Base-by-base conservation (phyloP, 2,113 vertebrate species). In the Phyllostomus hastatus region DNA sequence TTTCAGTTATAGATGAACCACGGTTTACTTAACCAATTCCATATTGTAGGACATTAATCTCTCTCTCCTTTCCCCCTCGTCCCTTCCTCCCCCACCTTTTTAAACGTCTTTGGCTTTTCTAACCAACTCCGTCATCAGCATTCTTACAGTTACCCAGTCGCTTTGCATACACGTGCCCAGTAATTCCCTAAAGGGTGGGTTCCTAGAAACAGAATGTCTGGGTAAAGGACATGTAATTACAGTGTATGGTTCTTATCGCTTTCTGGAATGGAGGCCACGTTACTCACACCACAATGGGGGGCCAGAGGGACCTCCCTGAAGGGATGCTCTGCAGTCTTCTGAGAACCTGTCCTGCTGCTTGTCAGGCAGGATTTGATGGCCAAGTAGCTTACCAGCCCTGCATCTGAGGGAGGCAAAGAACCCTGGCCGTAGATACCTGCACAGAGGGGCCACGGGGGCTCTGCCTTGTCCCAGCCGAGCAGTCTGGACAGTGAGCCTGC, bases 1-100 rank as follows among this genome's bases (percentile, higher is more conserved):
- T 90, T 96, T 97, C 52, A 75, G 91, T 90, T 97, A 69, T 94
- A 96, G 90, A 79, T 52, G 67, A 93, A 31, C 85, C 26, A 57
- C 19, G 19, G 59, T 92, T 94, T 97, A 81, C 84, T 90, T 95
- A 92, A 90, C 96, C 64, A 94, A 73, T 95, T 91, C 46, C 41
- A 84, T 81, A 90, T 80, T 84, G 41, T 76, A 66, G 33, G 17
- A 54, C 94, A 95, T 91, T 83, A 70, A 85, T 70, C n/a, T 67
- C 24, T 41, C 48, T 76, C 8, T 61, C n/a, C 22, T 83, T n/a
- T 5, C n/a, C 73, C 20, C 12, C 10, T 72, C 22, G 7, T 26
- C 35, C 48, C 19, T 46, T 11, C 46, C 20, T 11, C 33, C 10
- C 20, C 3, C 43, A 5, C 1, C 19, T 70, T 52, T 79, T 75